Evolutionary conservation across 2,888 invertebrate genomes (phyloP), one percentile per base, ranked within the genome.

Genomic region (Oligia strigilis): DNA sequence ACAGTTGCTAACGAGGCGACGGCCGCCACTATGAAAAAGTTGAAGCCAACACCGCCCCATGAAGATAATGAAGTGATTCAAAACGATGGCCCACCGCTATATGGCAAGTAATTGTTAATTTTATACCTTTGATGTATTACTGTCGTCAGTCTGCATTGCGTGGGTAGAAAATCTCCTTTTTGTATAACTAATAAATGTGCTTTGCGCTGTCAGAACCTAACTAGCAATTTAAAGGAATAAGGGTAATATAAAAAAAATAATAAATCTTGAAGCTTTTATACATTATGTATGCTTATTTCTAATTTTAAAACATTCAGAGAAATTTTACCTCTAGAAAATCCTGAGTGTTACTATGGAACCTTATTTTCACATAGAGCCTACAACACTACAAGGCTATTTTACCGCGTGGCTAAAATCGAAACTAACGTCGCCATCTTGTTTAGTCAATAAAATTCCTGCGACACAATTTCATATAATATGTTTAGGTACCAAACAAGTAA

Each of bases 31-130:
- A 84, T 91, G n/a, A 96, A 96, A 84, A 96, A 92, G 77, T 74
- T 94, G 36, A 96, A 95, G 83, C 91, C 95, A 0, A 93, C 94
- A 11, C 93, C 94, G 1, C 90, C 94, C 0, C 90, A 87, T 23
- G 92, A 91, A 29, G 93, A 95, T 83, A 97, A 97, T 78, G 96
- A 97, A 86, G 96, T 96, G 3, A 92, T 97, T 83, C 94, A 93
- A 81, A 96, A 95, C 73, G 97, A 97, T 82, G 90, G 92, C 8
- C 94, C 96, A 4, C 81, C 83, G 62, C 64, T 85, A 5, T 86
- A 90, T 89, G 93, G 94, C 92, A 88, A 87, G 87, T 87, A 77
- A 78, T 77, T 77, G 40, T 66, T 70, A 4, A 69, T 69, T 78
- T 83, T 40, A 67, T 49, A 65, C 17, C 4, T 72, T 40, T n/a